Conservation (phyloP, 2,888 invertebrate genomes). For the Drosophila ezoana region DNA sequence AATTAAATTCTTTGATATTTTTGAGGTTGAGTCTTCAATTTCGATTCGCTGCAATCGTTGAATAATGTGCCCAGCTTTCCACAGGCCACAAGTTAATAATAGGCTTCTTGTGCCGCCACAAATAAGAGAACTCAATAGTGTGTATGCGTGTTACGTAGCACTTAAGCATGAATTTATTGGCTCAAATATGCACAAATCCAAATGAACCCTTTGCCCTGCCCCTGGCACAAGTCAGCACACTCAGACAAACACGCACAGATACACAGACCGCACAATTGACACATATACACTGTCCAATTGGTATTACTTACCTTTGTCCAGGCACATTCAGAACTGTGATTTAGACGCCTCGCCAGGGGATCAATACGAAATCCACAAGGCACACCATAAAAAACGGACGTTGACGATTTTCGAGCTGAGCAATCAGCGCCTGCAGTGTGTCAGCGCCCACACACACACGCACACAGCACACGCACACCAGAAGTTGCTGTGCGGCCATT, state of each 20-base stretch:
- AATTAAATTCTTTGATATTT: neutral
- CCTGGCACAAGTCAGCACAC: constrained; percentile 31
- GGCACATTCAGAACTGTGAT: constrained; percentile 41
- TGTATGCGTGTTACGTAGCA: constrained; percentile 43
- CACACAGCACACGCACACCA: neutral
- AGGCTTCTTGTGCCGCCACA: neutral
- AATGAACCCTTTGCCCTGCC: constrained; percentile 25
- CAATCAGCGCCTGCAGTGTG: constrained; percentile 49
- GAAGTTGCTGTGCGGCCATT: constrained; percentile 2
- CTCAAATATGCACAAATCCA: constrained; percentile 59
- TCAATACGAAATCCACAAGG: constrained; percentile 20
- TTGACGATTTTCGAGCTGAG: constrained; percentile 51
- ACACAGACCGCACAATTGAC: constrained; percentile 1
- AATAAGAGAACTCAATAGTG: constrained; percentile 52
- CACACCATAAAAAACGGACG: constrained; percentile 30
- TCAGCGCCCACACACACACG: constrained; percentile 29
- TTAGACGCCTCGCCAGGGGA: constrained; percentile 33
- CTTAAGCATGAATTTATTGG: constrained; percentile 28
- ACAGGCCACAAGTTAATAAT: constrained; percentile 21
- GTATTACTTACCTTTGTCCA: constrained; percentile 58
- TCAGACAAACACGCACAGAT: constrained; percentile 3
- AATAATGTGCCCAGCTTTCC: constrained; percentile 14
- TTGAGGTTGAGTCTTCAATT: neutral
- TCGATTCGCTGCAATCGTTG: neutral
- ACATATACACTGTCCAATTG: constrained; percentile 22